A percentile compares a stretch with the other conserved stretches of the same genome.
Conservation (phyloP, 2,113 vertebrate species). For the Carassius auratus region DNA sequence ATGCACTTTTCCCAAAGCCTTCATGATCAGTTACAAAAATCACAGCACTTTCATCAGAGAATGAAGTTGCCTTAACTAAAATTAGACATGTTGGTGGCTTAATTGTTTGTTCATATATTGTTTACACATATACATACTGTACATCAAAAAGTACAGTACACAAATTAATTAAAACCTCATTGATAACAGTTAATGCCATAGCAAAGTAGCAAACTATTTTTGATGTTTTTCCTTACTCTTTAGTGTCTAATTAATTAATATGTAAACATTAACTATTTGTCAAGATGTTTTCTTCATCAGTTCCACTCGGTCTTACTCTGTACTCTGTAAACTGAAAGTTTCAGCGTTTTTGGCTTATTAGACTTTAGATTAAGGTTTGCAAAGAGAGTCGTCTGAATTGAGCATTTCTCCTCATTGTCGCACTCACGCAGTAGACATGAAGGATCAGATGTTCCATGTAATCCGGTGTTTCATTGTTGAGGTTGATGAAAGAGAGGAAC, state of each 20-base stretch:
- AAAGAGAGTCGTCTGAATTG: not conserved
- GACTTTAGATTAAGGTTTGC: not conserved
- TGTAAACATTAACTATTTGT: not conserved
- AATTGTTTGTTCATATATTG: not conserved
- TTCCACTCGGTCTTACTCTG: too few relatives aligned
- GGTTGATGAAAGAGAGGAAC: not conserved
- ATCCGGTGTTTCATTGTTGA: not conserved
- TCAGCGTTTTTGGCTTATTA: not conserved
- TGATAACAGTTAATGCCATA: not conserved
- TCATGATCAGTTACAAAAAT: not conserved
- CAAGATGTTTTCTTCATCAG: too few relatives aligned
- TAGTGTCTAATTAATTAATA: not conserved
- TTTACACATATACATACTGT: not conserved
- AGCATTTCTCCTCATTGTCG: not conserved
- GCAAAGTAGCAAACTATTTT: not conserved
- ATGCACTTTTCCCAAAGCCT: not conserved
- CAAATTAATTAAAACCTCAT: not conserved
- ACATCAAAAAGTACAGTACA: not conserved
- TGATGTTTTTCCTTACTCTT: not conserved
- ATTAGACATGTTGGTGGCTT: not conserved
- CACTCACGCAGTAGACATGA: not conserved
- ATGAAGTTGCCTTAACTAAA: not conserved
- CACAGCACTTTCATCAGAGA: not conserved
- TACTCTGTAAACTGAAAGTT: too few relatives aligned
- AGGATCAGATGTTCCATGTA: constrained; percentile 12